Base-by-base conservation (phyloP, 2,797 vertebrate genomes). In the Microchirus variegatus region DNA sequence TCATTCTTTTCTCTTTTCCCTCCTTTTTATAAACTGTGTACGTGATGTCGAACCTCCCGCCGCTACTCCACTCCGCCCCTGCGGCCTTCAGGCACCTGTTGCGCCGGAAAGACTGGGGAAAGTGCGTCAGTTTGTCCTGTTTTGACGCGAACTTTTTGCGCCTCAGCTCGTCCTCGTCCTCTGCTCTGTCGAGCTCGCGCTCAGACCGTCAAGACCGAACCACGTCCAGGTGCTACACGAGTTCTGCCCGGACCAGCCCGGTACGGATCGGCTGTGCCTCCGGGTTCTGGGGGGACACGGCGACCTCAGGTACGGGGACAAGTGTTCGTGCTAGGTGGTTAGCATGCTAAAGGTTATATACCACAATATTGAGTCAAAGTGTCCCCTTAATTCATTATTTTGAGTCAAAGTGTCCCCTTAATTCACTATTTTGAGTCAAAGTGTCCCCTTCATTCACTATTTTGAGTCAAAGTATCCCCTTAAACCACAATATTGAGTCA, bases 211-310 rank as follows among this genome's bases (percentile, higher is more conserved):
- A 1, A 14, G 2, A 7, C 43, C 10, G 1, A 15, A 10, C 1
- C 51, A 1, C 62, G 0, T 53, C 4, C 51, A 70, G 77, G 16
- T 3, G 31, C 6, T 79, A 74, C 38, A n/a, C 63, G 0, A 44
- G 61, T 0, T 48, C 78, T 0, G 10, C 57, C 0, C 8, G 51
- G 19, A 53, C 49, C 2, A 37, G 7, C 0, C 35, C 47, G 5
- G 90, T 95, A 36, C 89, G 94, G 52, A 83, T 95, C 59, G 93
- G 94, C 60, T 94, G 94, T 17, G 93, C 94, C 0, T 95, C 94
- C 0, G 92, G 91, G 8, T 96, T 94, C 84, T 95, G 95, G 94
- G 94, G 94, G 7, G 94, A 96, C 88, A 94, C 93, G 0, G 87
- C 91, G 11, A 85, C 85, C 0, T 85, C 95, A 88, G 95, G 94